Base-by-base conservation (phyloP, 2,797 vertebrate species). In the Labeo calbasu region DNA sequence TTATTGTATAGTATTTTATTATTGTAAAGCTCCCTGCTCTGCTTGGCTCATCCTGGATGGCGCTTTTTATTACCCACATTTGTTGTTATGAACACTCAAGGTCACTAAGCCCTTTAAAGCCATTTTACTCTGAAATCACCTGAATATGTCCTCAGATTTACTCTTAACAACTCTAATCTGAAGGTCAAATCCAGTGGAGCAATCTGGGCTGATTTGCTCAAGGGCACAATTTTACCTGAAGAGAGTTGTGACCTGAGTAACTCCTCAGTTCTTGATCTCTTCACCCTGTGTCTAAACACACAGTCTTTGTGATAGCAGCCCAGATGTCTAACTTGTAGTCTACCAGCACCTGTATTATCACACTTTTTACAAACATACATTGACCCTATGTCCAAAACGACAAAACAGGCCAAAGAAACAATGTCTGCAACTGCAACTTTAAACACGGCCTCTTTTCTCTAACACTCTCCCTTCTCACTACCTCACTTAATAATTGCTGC, bases 71-170 rank as follows among this genome's bases (percentile, higher is more conserved):
- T 48, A 21, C 77, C 59, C 10, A n/a, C 5, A 13, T 46, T 57
- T 57, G 15, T 71, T 57, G n/a, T 71, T 69, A 69, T 59, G 36
- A 66, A 69, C 48, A 83, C 17, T 48, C 28, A 76, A 83, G 23
- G 48, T 77, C 19, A 57, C 9, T 1, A 57, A 46, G 63, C 19
- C 43, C 23, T 79, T 36, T n/a, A 23, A 68, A 82, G 25, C 5
- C 21, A 51, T 32, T 68, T 77, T 63, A 48, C 15, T 32, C 17
- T 50, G 25, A 46, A 59, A 81, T 61, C 21, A 14, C 79, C 40
- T 71, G 23, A 68, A 68, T 32, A 68, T 28, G n/a, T 17, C 48
- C 21, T 23, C 10, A 68, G 36, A 68, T 83, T 77, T 43, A 28
- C 61, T 71, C 11, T 13, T 69, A 81, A 70, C 14, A 17, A 28